Evolutionary conservation across 2,113 vertebrate species (phyloP), one percentile per base, ranked within the genome.

Genomic region (Nibea albiflora): DNA sequence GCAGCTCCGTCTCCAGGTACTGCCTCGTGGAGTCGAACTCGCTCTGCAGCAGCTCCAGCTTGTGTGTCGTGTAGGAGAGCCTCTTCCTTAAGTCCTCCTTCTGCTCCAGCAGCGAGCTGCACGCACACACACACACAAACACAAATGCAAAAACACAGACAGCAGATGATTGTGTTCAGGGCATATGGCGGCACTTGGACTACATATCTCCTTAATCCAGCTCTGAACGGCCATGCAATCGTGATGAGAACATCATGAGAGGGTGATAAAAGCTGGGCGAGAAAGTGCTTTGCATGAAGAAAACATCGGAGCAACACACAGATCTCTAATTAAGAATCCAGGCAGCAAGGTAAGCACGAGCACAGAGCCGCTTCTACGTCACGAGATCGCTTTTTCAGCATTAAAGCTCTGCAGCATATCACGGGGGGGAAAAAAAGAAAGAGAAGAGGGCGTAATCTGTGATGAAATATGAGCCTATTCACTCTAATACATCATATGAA

Each of bases 1-100:
- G 96, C 75, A 99, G 95, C 93, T 99, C 98, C 47, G 98, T 95
- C 93, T 99, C 98, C 93, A 99, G 92, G 87, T 98, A 98, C 92
- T 99, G 97, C 28, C 97, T 95, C 0, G 98, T 97, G 11, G 97
- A 98, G 84, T 98, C 97, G 81, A 99, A 96, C 89, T 99, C 98
- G 0, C 94, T 95, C 93, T 99, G 97, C 94, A 99, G 95, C 4
- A 96, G 95, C 89, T 99, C 97, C 84, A 98, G 96, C 91, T 97
- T 98, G 90, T 96, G 97, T 39, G 97, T 98, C 28, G 97, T 97
- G 1, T 95, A 97, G 0, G 96, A 96, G 81, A 99, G 94, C 50
- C 97, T 95, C 44, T 97, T 96, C 22, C 97, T 95, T 78, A 99
- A 92, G 74, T 99, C 98, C 81, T 99, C 98, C 50, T 99, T 99